Conservation (phyloP, 2,888 invertebrate genomes). For the Apodemia hepburni region DNA sequence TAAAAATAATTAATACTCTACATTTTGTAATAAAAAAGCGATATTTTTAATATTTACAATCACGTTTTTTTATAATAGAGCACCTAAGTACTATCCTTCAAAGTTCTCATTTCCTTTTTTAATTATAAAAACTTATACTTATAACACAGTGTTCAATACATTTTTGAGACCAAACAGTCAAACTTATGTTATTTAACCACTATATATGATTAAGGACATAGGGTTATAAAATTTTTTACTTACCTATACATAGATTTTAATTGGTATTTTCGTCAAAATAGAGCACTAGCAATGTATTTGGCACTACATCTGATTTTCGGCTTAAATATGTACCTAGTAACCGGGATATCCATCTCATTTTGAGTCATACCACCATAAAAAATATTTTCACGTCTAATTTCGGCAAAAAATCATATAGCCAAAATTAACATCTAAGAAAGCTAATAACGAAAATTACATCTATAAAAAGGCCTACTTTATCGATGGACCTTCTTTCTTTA, state of each 20-base stretch:
- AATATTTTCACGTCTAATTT: not conserved
- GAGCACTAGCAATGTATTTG: not conserved
- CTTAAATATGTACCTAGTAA: not conserved
- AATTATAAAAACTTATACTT: conserved; percentile 7
- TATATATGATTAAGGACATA: not conserved
- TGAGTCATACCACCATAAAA: not conserved
- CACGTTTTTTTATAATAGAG: not conserved
- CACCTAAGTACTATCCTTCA: conserved; percentile 1
- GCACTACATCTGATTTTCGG: not conserved
- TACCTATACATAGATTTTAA: not conserved
- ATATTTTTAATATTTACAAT: conserved; percentile 10
- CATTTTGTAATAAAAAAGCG: conserved; percentile 5
- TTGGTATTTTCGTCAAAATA: not conserved
- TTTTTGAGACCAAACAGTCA: conserved; percentile 9
- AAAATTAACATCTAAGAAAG: not conserved
- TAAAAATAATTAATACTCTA: not conserved
- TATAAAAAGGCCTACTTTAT: no score
- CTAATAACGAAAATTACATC: no score
- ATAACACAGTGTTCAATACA: conserved; percentile 11
- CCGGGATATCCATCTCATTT: not conserved
- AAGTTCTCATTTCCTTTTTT: not conserved
- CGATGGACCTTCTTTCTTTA: no score
- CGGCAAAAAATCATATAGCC: not conserved
- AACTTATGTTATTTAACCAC: not conserved
- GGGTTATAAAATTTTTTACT: not conserved